A percentile compares a stretch with the other conserved stretches of the same genome.
Conservation (phyloP, 2,888 invertebrate species). For the Matsumyia berberina region DNA sequence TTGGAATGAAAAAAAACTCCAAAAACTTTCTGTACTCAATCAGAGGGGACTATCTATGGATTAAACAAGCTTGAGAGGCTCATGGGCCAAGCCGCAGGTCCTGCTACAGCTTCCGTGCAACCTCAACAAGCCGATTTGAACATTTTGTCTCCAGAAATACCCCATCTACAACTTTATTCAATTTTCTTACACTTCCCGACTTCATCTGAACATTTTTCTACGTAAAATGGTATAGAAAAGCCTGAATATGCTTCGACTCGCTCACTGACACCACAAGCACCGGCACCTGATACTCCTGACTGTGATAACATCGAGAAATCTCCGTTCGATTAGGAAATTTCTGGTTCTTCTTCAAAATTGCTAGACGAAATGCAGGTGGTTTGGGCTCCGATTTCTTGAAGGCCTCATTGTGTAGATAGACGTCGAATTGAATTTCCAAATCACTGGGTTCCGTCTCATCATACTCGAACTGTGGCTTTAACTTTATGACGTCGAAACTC, state of each 20-base stretch:
- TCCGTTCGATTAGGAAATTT: conserved; percentile 80
- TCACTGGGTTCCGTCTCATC: conserved; percentile 28
- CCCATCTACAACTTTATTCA: not conserved
- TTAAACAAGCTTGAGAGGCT: too few species aligned
- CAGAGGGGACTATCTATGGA: too few species aligned
- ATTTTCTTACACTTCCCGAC: too few species aligned
- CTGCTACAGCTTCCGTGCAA: too few species aligned
- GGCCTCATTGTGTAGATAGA: conserved; percentile 80
- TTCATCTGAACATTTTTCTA: conserved; percentile 37
- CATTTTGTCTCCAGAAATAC: not conserved
- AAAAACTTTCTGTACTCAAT: too few species aligned
- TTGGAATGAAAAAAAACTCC: too few species aligned
- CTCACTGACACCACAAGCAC: conserved; percentile 82
- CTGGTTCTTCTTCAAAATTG: conserved; percentile 79
- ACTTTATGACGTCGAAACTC: conserved; percentile 80
- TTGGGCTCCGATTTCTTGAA: conserved; percentile 80
- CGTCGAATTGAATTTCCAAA: conserved; percentile 80
- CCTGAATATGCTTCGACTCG: conserved; percentile 83
- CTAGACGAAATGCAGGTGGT: conserved; percentile 80
- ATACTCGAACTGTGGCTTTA: conserved; percentile 69
- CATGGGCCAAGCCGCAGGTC: too few species aligned
- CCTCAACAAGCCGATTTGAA: too few species aligned
- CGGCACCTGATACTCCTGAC: conserved; percentile 79
- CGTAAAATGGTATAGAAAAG: conserved; percentile 82
- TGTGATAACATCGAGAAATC: conserved; percentile 78